Evolutionary conservation across 2,113 vertebrate species (phyloP).

Genomic region (Dinomys branickii): DNA sequence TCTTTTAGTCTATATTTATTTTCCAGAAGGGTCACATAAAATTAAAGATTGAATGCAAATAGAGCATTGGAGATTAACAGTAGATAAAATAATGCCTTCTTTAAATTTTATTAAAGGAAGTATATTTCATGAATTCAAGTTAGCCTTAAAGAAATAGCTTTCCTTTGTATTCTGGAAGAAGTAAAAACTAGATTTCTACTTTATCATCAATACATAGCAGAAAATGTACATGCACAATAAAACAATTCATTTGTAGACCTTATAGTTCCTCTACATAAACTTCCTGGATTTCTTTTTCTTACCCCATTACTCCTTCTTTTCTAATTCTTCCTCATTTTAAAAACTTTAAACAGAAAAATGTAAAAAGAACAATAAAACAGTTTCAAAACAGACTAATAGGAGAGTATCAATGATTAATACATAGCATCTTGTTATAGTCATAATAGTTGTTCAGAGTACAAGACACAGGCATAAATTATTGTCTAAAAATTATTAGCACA

Average conservation of each 20-base stretch:
- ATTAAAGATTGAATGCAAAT: constrained; percentile 2
- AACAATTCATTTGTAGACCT: neutral
- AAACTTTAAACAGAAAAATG: too few relatives aligned
- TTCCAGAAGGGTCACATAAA: neutral
- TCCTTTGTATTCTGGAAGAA: neutral
- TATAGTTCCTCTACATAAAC: neutral
- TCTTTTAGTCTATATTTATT: neutral
- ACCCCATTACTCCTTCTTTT: neutral
- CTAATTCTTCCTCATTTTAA: neutral
- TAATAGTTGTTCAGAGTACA: too few relatives aligned
- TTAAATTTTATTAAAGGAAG: neutral
- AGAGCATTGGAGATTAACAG: neutral
- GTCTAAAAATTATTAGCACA: too few relatives aligned
- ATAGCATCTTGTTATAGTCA: too few relatives aligned
- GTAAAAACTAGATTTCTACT: neutral
- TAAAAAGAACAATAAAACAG: too few relatives aligned
- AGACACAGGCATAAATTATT: too few relatives aligned
- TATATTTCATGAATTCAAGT: neutral
- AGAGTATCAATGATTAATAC: too few relatives aligned
- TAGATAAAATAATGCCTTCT: neutral
- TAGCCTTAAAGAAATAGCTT: neutral
- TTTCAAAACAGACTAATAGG: too few relatives aligned
- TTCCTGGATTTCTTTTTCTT: neutral
- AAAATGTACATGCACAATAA: neutral
- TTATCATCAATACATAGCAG: neutral